Percentiles rank a stretch among this genome's conserved stretches.
These are phyloP conservation scores for Micrasema longulum DNA, from an alignment of 1,140 invertebrate genomes.

Conservation along the genomic window DNA sequence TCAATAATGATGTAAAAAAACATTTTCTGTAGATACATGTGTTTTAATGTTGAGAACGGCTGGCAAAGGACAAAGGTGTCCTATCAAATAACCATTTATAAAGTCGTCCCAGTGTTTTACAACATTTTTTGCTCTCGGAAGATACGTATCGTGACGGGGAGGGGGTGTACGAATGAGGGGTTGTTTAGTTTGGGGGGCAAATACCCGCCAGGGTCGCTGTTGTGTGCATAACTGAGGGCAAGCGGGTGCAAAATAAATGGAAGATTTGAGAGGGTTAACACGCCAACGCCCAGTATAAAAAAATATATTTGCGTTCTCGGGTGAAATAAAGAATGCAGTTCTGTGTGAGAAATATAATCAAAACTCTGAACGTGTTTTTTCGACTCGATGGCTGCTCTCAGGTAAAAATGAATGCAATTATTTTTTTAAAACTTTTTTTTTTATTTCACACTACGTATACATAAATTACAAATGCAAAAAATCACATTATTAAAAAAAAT, in stretches of 20 bases:
- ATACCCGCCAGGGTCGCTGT: background rate
- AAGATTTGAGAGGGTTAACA: slow-evolving; percentile 9
- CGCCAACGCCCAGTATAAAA: background rate
- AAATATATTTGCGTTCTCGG: too few relatives aligned
- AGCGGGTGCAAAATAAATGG: background rate
- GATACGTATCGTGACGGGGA: background rate
- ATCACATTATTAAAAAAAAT: too few relatives aligned
- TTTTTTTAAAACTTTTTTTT: too few relatives aligned
- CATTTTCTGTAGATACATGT: too few relatives aligned
- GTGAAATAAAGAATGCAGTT: too few relatives aligned
- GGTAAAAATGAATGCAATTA: too few relatives aligned
- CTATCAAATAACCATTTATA: slow-evolving; percentile 53
- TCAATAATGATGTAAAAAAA: too few relatives aligned
- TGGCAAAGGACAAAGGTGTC: slow-evolving; percentile 1
- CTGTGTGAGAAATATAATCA: too few relatives aligned
- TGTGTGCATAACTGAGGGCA: background rate
- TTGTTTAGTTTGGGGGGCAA: background rate
- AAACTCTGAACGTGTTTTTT: too few relatives aligned
- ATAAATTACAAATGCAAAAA: too few relatives aligned
- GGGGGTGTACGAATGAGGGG: background rate
- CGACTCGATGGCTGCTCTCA: too few relatives aligned
- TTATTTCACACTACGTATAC: too few relatives aligned
- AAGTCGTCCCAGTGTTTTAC: slow-evolving; percentile 53
- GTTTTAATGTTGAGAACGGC: background rate
- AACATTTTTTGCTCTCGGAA: slow-evolving; percentile 46